These are phyloP conservation scores for Amblyopsis rosae DNA, from an alignment of 2,113 vertebrate genomes.

Conservation along the genomic window DNA sequence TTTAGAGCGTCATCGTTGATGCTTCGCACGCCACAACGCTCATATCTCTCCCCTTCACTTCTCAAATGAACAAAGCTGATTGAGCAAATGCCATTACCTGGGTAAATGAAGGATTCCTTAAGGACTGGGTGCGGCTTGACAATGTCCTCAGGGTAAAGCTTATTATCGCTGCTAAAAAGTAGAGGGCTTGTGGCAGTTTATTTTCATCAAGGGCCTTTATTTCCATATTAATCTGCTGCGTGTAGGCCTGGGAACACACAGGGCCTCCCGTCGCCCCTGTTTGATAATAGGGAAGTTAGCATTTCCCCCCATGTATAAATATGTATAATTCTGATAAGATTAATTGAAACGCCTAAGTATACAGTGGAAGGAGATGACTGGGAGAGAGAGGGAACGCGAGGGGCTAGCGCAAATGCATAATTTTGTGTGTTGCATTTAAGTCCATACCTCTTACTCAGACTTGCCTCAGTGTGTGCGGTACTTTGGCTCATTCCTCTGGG, in stretches of 20 bases:
- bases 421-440: conserved; percentile 21
- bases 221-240: conserved; percentile 76
- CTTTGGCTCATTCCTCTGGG: conserved; percentile 44
- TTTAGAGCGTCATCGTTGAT: conserved; percentile 39
- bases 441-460: too few relatives aligned
- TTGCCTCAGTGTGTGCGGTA: conserved; percentile 1
- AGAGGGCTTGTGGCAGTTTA: conserved; percentile 40
- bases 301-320: conserved; percentile 75
- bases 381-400: conserved; percentile 10
- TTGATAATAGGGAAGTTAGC: conserved; percentile 71
- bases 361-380: conserved; percentile 58
- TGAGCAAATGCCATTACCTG: conserved; percentile 75
- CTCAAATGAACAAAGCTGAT: conserved; percentile 74
- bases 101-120: conserved; percentile 76
- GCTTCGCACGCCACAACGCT: conserved; percentile 57
- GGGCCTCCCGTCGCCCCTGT: conserved; percentile 59
- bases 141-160: conserved; percentile 69
- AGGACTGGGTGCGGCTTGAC: conserved; percentile 69
- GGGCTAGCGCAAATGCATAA: conserved; percentile 41
- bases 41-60: conserved; percentile 59
- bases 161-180: conserved; percentile 68
- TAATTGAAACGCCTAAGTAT: conserved; percentile 76
- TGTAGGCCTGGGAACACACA: conserved; percentile 69
- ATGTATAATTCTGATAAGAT: conserved; percentile 79
- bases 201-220: conserved; percentile 63